phyloP scores from a whole-genome alignment of 2,888 invertebrate genomes.

The Eristalinus sepulchralis region DNA sequence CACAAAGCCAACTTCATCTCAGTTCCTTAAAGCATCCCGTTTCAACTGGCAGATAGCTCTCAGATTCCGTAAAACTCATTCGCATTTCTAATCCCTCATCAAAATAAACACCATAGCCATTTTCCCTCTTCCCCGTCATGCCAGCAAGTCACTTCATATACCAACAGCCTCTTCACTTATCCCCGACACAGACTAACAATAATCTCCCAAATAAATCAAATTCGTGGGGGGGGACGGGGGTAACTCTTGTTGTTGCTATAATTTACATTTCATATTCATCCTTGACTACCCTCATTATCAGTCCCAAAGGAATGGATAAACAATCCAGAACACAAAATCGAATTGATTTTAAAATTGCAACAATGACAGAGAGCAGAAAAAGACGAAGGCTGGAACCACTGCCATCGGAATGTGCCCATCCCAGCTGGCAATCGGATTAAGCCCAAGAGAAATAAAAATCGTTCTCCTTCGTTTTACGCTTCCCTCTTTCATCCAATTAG shows the following conservation, averaged over 20 bases:
- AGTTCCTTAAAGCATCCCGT: background rate
- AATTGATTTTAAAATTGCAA: conserved; percentile 7
- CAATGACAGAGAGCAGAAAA: background rate
- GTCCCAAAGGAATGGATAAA: background rate
- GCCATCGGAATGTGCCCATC: background rate
- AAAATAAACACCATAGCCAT: background rate
- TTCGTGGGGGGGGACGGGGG: background rate
- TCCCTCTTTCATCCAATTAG: conserved; percentile 31
- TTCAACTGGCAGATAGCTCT: background rate
- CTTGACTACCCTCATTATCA: conserved; percentile 16
- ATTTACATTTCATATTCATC: conserved; percentile 42
- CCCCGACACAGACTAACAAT: conserved; percentile 2
- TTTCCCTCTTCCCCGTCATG: background rate
- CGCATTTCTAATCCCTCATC: background rate
- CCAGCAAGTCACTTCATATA: background rate
- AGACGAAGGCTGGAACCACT: background rate
- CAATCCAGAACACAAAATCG: background rate
- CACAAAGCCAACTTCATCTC: background rate
- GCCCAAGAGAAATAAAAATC: conserved; percentile 1
- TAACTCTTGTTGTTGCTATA: conserved; percentile 9
- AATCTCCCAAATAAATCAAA: conserved; percentile 15
- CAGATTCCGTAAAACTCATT: background rate
- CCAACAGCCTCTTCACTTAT: conserved; percentile 14
- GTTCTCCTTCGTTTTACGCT: background rate
- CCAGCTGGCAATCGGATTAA: conserved; percentile 2